Evolutionary conservation across 2,888 invertebrate species (phyloP).

Genomic region (Agonopterix heracliana): DNA sequence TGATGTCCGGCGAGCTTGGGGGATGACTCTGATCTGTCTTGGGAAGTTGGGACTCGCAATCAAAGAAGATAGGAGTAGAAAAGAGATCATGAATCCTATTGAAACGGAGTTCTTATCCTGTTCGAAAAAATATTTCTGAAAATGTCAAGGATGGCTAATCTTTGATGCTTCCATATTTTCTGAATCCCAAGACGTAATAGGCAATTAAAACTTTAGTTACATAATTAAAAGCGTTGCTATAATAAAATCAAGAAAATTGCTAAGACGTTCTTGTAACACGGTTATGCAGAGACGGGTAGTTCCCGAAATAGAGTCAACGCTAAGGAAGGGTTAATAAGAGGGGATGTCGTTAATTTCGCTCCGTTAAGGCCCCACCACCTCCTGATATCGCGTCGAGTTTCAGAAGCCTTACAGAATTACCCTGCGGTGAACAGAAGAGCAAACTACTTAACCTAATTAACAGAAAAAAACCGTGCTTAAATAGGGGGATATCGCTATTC

Average conservation of each 20-base stretch:
- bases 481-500: not conserved
- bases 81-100: no score
- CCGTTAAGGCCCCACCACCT: slow-evolving; percentile 26
- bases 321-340: slow-evolving; percentile 60
- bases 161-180: not conserved
- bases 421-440: slow-evolving; percentile 45
- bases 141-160: slow-evolving; percentile 6
- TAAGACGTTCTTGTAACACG: slow-evolving; percentile 29
- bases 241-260: slow-evolving; percentile 30
- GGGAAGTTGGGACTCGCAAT: no score
- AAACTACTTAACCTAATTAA: slow-evolving; percentile 67
- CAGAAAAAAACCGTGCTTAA: slow-evolving; percentile 25
- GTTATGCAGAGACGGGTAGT: slow-evolving; percentile 40
- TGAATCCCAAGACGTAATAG: slow-evolving; percentile 1
- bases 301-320: slow-evolving; percentile 45
- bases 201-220: slow-evolving; percentile 13
- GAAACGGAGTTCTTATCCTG: no score
- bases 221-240: no score
- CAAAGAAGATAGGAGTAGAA: no score
- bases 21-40: no score
- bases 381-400: slow-evolving; percentile 47
- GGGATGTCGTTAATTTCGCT: slow-evolving; percentile 57
- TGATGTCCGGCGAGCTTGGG: no score
- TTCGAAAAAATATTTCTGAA: no score
- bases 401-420: slow-evolving; percentile 45